Percentiles rank a stretch among this genome's conserved stretches.
Conservation (phyloP, 2,888 invertebrate genomes). For the Nomada fucata region DNA sequence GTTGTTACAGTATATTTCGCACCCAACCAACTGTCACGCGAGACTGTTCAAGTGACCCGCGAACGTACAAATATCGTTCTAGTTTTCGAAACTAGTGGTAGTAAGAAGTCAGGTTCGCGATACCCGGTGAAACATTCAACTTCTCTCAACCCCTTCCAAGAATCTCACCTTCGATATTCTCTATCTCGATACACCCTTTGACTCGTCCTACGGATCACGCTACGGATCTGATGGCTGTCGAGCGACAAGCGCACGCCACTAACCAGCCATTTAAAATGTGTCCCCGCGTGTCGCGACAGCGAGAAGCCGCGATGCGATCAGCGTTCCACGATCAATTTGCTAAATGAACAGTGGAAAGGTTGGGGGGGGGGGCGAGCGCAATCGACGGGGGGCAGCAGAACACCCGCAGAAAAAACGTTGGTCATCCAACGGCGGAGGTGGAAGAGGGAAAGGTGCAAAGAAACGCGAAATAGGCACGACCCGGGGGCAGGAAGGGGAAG, state of each 20-base stretch:
- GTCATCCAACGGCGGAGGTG: conserved; percentile 33
- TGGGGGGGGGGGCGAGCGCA: not conserved
- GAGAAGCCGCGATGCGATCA: conserved; percentile 7
- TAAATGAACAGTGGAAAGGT: conserved; percentile 70
- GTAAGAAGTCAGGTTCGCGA: no score
- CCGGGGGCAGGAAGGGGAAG: conserved; percentile 33
- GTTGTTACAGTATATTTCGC: no score
- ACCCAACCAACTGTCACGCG: no score
- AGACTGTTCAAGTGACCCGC: no score
- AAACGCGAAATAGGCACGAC: conserved; percentile 47
- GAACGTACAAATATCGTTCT: no score
- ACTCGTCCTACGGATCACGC: not conserved
- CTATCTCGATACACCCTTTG: not conserved
- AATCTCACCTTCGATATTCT: no score
- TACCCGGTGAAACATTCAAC: no score
- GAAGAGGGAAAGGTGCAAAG: conserved; percentile 58
- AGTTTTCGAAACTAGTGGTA: no score
- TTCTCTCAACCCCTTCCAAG: no score
- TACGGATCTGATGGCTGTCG: conserved; percentile 41
- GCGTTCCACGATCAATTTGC: conserved; percentile 76
- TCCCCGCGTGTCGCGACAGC: conserved; percentile 10
- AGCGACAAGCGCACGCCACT: conserved; percentile 25
- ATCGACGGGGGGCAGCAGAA: conserved; percentile 40
- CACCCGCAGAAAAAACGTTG: conserved; percentile 44
- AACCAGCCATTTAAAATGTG: conserved; percentile 37